Conservation (phyloP, 2,113 vertebrate species). For the Mystacornis crossleyi region DNA sequence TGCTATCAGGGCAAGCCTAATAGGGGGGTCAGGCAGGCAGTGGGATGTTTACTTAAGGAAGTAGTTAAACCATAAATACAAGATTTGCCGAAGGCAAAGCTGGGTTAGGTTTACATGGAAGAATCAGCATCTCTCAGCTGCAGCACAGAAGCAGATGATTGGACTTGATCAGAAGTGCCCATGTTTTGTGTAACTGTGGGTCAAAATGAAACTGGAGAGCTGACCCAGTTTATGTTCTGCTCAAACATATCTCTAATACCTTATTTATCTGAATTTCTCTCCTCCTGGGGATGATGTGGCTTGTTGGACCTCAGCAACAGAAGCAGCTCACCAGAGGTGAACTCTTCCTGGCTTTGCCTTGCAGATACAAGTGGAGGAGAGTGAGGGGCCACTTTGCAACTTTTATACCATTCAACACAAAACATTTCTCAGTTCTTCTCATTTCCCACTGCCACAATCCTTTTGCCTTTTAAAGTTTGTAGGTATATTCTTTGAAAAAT, state of each 20-base stretch:
- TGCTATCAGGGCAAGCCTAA: constrained; percentile 18
- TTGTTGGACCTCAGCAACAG: neutral
- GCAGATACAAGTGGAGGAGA: neutral
- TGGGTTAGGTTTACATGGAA: neutral
- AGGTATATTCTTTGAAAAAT: neutral
- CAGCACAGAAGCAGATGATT: neutral
- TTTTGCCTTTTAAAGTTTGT: neutral
- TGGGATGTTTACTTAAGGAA: constrained; percentile 19
- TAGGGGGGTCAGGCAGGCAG: constrained; percentile 2
- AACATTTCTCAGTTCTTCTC: neutral
- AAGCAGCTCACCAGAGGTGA: neutral
- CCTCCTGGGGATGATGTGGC: neutral
- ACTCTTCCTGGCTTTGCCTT: neutral
- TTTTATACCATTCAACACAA: neutral
- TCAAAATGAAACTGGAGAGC: neutral
- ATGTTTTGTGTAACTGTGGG: neutral
- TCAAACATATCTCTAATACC: neutral
- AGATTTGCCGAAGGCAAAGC: neutral
- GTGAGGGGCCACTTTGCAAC: neutral
- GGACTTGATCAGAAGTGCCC: neutral
- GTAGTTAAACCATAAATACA: neutral
- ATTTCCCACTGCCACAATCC: neutral
- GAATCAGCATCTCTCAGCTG: neutral
- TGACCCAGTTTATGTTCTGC: neutral
- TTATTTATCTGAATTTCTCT: neutral